Percentiles rank a stretch among this genome's conserved stretches.
Evolutionary conservation across 2,888 invertebrate species (phyloP).

Genomic region (Rhimphoctona megacephalus): DNA sequence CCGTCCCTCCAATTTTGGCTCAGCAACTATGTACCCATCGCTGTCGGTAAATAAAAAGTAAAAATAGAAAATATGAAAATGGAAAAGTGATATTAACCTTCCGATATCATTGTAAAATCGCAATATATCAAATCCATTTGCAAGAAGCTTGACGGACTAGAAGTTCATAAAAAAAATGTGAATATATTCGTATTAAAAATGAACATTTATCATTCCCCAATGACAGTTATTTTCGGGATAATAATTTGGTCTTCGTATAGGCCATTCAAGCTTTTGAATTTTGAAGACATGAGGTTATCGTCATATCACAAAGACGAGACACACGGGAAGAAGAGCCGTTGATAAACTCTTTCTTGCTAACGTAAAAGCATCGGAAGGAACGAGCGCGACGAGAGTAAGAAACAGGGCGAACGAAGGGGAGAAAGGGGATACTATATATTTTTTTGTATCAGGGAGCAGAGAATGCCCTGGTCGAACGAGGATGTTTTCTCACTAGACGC

Average conservation of each 20-base stretch:
- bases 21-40: neutral
- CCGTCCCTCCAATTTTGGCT: neutral
- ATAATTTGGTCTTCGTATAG: neutral
- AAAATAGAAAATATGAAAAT: neutral
- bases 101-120: neutral
- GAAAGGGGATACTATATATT: constrained; percentile 44
- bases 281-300: constrained; percentile 41
- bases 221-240: neutral
- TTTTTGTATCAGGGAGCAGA: constrained; percentile 45
- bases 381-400: constrained; percentile 24
- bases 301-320: constrained; percentile 39
- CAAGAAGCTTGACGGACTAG: neutral
- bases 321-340: constrained; percentile 47
- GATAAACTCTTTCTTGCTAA: constrained; percentile 57
- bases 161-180: neutral
- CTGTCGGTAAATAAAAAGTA: no score
- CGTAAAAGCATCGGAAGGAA: constrained; percentile 32
- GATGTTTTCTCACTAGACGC: constrained; percentile 50
- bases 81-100: neutral
- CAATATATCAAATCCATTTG: neutral
- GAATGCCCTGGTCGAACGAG: constrained; percentile 40
- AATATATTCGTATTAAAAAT: neutral
- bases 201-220: neutral
- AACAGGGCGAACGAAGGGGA: constrained; percentile 27
- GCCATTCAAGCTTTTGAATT: neutral